Evolutionary conservation across 2,888 invertebrate genomes (phyloP), one percentile per base, ranked within the genome.

Genomic region (Orchestes rusci): DNA sequence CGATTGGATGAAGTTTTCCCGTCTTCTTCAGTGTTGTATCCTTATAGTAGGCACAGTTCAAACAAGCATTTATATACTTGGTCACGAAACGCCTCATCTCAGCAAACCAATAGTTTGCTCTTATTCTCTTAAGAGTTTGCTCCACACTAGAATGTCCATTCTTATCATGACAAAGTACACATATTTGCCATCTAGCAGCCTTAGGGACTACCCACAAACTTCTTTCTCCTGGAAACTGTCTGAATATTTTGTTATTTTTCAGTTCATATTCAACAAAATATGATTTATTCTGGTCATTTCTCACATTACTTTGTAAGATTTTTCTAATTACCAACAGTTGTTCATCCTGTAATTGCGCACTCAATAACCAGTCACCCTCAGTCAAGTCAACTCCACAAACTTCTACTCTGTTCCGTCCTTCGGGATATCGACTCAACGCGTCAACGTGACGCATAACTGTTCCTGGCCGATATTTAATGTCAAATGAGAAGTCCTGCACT

Each of bases 1-100:
- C 55, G 17, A 63, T 62, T 3, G 58, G 53, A 34, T 61, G 54
- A 12, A 62, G 39, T 13, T 47, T 43, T 16, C 59, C 61, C 15
- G 53, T 53, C 19, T 51, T 53, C 16, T 52, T 51, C 12, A 53
- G 55, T 5, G 44, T 19, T 2, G 28, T n/a, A 2, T 39, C 16
- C 39, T 60, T 59, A 32, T 49, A 55, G 20, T 57, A 58, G 4
- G 58, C 17, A 39, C 59, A 65, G 8, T 23, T 23, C 23, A 23
- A 5, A 56, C 48, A n/a, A n/a, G n/a, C n/a, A n/a, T n/a, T n/a
- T n/a, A n/a, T n/a, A n/a, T n/a, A n/a, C n/a, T n/a, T n/a, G 4
- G 46, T 53, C 1, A 63, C 56, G 41, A 59, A 62, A 1, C 51
- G 39, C 33, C 53, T 17, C 53, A 54, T 51, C 16, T 39, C 45